Evolutionary conservation across 2,113 vertebrate genomes (phyloP), one percentile per base, ranked within the genome.

Genomic region (Labeo catla): DNA sequence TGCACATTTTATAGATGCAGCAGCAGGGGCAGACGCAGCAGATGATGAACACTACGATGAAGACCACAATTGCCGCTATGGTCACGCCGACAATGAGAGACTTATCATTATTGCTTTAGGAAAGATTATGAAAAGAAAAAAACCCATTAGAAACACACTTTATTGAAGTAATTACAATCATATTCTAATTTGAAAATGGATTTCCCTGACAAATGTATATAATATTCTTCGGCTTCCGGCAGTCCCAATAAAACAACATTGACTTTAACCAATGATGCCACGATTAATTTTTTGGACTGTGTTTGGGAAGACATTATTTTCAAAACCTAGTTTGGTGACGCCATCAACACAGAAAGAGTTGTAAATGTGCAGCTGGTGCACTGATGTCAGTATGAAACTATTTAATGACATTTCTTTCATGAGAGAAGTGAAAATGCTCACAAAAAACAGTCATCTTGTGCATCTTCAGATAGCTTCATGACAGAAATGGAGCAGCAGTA

Each of bases 21-120:
- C 98, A 99, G 92, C 97, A 98, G 1, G 97, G 97, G 8, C 97
- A 99, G 15, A 97, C 94, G 78, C 97, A 96, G 92, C 98, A 99
- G 90, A 94, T 86, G 87, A 98, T 87, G 90, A 97, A 12, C 83
- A 95, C 89, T 63, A 95, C 21, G 0, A 96, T 0, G 61, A 91
- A 2, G 54, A 94, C 6, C 0, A 95, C 87, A 10, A 73, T 54
- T 43, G 86, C 2, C 4, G 77, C 73, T 54, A 96, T 2, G 34
- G 84, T 45, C 4, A 77, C 0, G 8, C 84, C 11, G 15, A 93
- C 61, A 21, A 1, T 1, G 0, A 66, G 0, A 1, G 54, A 28
- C 15, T n/a, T 28, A 4, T 43, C 13, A 0, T 36, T 13, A 3
- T 2, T 6, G 36, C 6, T 36, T 13, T 0, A 2, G 15, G n/a